Base-by-base conservation (phyloP, 1,140 invertebrate species). In the Drosophila leontia region DNA sequence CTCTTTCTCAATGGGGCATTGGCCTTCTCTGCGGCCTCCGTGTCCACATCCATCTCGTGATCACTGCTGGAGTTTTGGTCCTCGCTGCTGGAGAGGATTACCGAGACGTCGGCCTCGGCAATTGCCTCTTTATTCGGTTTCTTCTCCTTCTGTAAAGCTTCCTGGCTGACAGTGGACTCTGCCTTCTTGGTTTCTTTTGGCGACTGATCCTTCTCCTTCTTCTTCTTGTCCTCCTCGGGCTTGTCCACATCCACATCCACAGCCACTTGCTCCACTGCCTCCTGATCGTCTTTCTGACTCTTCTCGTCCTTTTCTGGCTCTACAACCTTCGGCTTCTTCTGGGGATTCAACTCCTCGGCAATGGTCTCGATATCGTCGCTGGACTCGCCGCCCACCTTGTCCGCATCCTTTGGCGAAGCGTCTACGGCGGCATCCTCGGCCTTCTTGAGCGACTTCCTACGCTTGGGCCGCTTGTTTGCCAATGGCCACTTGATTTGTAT, bases 401-500 rank as follows among this genome's bases (percentile, higher is more conserved):
- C 5, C 11, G 35, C 26, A 8, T 37, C 62, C 19, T 48, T 55
- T 5, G 35, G 9, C 11, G n/a, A 17, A 11, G 15, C 12, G 19
- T 39, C 45, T 9, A 7, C 13, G 23, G 39, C 11, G 8, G 9
- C 9, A 3, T 58, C 23, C 3, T 71, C 56, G 4, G 67, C n/a
- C 7, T 61, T 81, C 42, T 75, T 81, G 4, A 70, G 50, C 0
- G 78, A 79, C 50, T 91, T 92, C 8, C 80, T 70, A 7, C 91
- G 86, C 55, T 92, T 92, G 13, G 74, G 35, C 3, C 78, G 79
- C 57, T 92, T 92, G 37, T 71, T 79, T n/a, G 53, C 68, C 42
- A 92, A 17, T 4, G 91, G 91, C 72, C 87, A 55, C 51, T 92
- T 92, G 23, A 92, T 91, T 71, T 92, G 84, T 26, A 87, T 74